These are phyloP conservation scores for Tiliqua scincoides DNA, from an alignment of 2,113 vertebrate genomes.

Conservation along the genomic window DNA sequence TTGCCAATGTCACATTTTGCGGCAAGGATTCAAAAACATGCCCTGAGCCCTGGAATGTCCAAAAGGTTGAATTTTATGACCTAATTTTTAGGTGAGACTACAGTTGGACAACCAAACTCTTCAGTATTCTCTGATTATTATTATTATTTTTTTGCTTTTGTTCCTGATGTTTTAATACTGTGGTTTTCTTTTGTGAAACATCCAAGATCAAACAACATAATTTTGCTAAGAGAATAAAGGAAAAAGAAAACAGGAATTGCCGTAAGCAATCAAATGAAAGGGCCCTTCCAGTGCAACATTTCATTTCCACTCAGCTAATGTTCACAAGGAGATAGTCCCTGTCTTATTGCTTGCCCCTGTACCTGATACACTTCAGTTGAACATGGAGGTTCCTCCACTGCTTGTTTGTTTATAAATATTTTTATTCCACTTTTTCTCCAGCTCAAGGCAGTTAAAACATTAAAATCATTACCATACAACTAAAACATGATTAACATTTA, in stretches of 20 bases:
- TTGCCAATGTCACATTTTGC: background rate
- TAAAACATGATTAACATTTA: background rate
- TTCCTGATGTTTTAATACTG: too few species aligned
- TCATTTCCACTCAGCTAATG: background rate
- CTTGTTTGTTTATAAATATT: too few species aligned
- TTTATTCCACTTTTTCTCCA: too few species aligned
- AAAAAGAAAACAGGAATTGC: background rate
- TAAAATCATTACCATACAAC: too few species aligned
- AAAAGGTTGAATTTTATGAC: background rate
- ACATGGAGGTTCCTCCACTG: background rate
- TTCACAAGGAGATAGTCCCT: background rate
- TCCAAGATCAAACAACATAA: background rate
- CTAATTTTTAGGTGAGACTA: background rate
- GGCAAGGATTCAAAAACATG: background rate
- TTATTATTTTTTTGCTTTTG: background rate
- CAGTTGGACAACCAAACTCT: background rate
- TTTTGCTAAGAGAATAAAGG: background rate
- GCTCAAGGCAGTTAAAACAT: too few species aligned
- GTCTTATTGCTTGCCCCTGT: background rate
- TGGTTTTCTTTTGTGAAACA: background rate
- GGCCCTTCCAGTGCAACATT: background rate
- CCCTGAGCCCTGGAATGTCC: background rate
- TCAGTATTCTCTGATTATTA: background rate
- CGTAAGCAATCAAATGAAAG: background rate
- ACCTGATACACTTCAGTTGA: background rate